Percentiles rank a stretch among this genome's conserved stretches.
phyloP scores from a whole-genome alignment of 2,113 vertebrate species.

The Chauna torquata region DNA sequence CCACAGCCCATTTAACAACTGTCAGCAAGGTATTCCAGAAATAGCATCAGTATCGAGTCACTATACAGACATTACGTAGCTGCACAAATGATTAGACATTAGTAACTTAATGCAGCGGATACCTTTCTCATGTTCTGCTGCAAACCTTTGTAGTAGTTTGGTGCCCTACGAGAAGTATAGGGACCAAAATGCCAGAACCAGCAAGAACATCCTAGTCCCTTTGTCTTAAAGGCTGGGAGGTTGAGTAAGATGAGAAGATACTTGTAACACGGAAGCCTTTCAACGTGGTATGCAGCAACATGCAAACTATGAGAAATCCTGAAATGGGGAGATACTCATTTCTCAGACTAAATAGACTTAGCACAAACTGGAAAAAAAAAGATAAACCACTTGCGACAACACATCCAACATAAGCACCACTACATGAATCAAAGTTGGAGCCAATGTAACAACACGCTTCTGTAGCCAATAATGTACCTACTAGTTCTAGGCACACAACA shows the following conservation, averaged over 20 bases:
- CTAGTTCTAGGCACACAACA: background rate
- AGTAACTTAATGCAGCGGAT: background rate
- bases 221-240: background rate
- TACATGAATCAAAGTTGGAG: background rate
- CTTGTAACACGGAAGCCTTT: background rate
- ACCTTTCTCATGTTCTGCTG: background rate
- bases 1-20: background rate
- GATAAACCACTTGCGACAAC: background rate
- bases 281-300: background rate
- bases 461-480: background rate
- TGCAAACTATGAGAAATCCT: background rate
- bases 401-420: background rate
- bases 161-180: background rate
- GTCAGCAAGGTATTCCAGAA: background rate
- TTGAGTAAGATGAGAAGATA: background rate
- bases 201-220: constrained; percentile 1
- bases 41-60: background rate
- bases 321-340: constrained; percentile 63
- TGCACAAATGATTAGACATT: background rate
- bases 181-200: background rate
- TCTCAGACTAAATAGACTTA: background rate
- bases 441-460: background rate
- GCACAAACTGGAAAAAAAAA: background rate
- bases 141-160: background rate
- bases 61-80: background rate